Evolutionary conservation across 2,888 invertebrate species (phyloP), one percentile per base, ranked within the genome.

Genomic region (Melanotus villosus): DNA sequence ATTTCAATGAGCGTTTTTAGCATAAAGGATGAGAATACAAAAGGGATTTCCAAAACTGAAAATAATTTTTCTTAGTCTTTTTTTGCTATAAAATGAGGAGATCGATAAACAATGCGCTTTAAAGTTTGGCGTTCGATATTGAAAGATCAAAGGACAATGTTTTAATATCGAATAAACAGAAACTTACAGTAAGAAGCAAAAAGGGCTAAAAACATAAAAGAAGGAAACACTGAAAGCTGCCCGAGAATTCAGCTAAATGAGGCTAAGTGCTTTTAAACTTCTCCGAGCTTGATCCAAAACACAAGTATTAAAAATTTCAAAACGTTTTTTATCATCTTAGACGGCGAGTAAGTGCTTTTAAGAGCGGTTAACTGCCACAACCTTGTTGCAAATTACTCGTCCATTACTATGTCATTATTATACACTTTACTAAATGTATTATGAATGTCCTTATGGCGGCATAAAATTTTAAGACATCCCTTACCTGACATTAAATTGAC

Each of bases 391-490:
- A 71, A 71, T 68, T 68, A 68, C 57, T 56, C 60, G 57, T 67
- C 71, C 68, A 71, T 71, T 71, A 71, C 68, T 54, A 58, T 65
- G 66, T 62, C 71, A 68, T 71, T 68, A 71, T 68, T 65, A 60
- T 68, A 54, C 63, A 62, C 58, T 70, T 70, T 62, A 50, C 52
- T 59, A 63, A 70, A 60, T 70, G 63, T 43, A 65, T 65, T 70
- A 68, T 63, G 57, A 45, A 63, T 63, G 68, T 62, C 36, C 50
- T 62, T 62, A 54, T 36, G 23, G 30, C 47, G 34, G 45, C 30
- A 47, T 67, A 52, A 66, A 66, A 66, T 66, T 66, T 66, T 66
- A 66, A 50, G 59, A 16, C 41, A 19, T 34, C 19, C 56, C 26
- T 36, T 38, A 63, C 38, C 62, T 52, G 52, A 52, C 62, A 45